A percentile compares a stretch with the other conserved stretches of the same genome.
Evolutionary conservation across 2,888 invertebrate species (phyloP).

Genomic region (Meganola albula): DNA sequence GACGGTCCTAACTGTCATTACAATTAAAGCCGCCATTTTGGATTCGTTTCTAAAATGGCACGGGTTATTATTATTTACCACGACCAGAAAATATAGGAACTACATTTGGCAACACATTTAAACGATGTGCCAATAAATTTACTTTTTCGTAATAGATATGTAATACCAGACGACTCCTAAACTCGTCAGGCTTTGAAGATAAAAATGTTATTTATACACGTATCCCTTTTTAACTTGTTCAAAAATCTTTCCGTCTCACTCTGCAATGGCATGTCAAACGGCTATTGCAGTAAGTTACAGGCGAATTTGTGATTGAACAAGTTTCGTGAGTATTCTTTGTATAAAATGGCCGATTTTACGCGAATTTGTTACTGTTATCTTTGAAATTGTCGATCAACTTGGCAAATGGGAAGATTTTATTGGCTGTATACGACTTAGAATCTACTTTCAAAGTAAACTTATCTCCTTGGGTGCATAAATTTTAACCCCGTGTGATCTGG

Average conservation of each 20-base stretch:
- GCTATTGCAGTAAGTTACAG: constrained; percentile 33
- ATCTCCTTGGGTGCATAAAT: no score
- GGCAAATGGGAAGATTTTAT: no score
- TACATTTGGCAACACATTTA: no score
- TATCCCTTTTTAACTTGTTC: constrained; percentile 26
- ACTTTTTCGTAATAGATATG: constrained; percentile 22
- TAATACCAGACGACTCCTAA: constrained; percentile 20
- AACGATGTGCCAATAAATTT: constrained; percentile 11
- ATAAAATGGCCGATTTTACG: constrained; percentile 29
- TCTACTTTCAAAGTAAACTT: no score
- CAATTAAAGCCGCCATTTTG: no score
- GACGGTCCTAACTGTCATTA: no score
- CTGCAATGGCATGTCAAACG: constrained; percentile 46
- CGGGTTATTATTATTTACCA: no score
- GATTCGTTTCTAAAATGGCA: no score
- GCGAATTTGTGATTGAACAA: constrained; percentile 44
- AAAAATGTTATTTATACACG: constrained; percentile 33
- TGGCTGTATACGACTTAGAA: no score
- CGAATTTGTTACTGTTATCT: constrained; percentile 12
- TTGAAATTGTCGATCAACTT: no score
- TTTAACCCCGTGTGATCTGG: no score
- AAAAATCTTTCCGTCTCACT: constrained; percentile 22
- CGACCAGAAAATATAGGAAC: no score
- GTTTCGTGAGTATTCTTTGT: constrained; percentile 38
- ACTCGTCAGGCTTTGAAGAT: constrained; percentile 29